A percentile compares a stretch with the other conserved stretches of the same genome.
phyloP scores from a whole-genome alignment of 2,888 invertebrate species.

The Drosophila antonietae region DNA sequence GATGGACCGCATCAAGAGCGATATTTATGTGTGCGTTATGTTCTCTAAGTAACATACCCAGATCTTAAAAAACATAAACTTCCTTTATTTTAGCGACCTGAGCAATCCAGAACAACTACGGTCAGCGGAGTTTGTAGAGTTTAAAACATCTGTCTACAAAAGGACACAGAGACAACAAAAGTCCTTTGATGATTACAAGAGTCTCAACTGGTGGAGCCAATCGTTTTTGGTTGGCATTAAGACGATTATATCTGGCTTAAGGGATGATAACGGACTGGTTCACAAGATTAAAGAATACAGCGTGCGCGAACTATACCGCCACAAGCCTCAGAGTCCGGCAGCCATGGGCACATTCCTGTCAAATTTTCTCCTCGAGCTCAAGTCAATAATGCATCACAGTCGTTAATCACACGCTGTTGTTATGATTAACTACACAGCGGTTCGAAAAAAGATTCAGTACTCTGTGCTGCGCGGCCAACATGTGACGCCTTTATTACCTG shows the following conservation, averaged over 20 bases:
- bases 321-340: slow-evolving; percentile 57
- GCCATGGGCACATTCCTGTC: slow-evolving; percentile 49
- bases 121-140: slow-evolving; percentile 52
- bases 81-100: slow-evolving; percentile 38
- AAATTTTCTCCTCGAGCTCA: slow-evolving; percentile 47
- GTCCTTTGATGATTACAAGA: slow-evolving; percentile 45
- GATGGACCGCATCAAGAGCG: slow-evolving; percentile 61
- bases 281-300: slow-evolving; percentile 31
- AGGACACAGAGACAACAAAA: slow-evolving; percentile 21
- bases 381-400: slow-evolving; percentile 33
- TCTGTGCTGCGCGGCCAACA: slow-evolving; percentile 10
- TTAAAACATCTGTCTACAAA: slow-evolving; percentile 40
- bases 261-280: slow-evolving; percentile 40
- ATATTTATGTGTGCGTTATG: slow-evolving; percentile 30
- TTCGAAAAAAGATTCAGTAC: slow-evolving; percentile 4
- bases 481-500: slow-evolving; percentile 41
- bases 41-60: not conserved
- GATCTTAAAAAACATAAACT: not conserved
- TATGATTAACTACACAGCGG: slow-evolving; percentile 38
- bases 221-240: slow-evolving; percentile 60
- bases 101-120: slow-evolving; percentile 30
- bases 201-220: slow-evolving; percentile 65
- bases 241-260: slow-evolving; percentile 46
- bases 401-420: slow-evolving; percentile 44
- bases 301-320: slow-evolving; percentile 27